A percentile compares a stretch with the other conserved stretches of the same genome.
phyloP scores from a whole-genome alignment of 2,888 invertebrate species.

The Eupeodes latifasciatus region DNA sequence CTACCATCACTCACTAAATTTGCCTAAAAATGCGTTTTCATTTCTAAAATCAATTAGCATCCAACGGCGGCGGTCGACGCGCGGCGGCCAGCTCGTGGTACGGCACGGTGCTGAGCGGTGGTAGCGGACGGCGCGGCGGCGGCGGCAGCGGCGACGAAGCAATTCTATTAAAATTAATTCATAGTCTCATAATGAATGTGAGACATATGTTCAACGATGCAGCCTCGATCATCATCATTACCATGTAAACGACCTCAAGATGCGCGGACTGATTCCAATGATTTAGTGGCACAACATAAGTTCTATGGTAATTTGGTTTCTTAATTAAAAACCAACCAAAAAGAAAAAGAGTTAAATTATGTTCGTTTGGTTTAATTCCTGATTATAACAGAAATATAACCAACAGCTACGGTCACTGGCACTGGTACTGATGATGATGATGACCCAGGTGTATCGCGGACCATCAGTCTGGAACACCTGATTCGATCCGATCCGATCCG shows the following conservation, averaged over 20 bases:
- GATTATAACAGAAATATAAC: conserved; percentile 31
- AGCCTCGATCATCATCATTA: conserved; percentile 46
- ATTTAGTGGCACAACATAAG: conserved; percentile 64
- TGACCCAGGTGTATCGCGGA: conserved; percentile 42
- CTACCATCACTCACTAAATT: conserved; percentile 49
- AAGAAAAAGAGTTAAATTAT: conserved; percentile 18
- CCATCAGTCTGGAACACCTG: conserved; percentile 63
- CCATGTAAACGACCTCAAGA: conserved; percentile 69
- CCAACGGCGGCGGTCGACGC: conserved; percentile 54
- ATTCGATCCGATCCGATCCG: background rate
- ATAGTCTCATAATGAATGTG: conserved; percentile 67
- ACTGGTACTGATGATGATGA: conserved; percentile 30
- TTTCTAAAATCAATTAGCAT: conserved; percentile 72
- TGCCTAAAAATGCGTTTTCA: conserved; percentile 72
- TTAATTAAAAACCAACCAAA: conserved; percentile 58
- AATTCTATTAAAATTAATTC: conserved; percentile 63
- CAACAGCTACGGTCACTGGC: conserved; percentile 16
- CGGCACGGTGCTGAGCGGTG: conserved; percentile 30
- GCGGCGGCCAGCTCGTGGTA: conserved; percentile 24
- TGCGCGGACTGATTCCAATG: conserved; percentile 61
- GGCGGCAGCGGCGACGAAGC: background rate
- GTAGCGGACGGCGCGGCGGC: conserved; percentile 24
- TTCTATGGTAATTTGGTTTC: conserved; percentile 71
- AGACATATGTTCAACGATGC: conserved; percentile 68
- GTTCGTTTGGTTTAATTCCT: conserved; percentile 25